Evolutionary conservation across 2,113 vertebrate species (phyloP).

Genomic region (Oplegnathus fasciatus): DNA sequence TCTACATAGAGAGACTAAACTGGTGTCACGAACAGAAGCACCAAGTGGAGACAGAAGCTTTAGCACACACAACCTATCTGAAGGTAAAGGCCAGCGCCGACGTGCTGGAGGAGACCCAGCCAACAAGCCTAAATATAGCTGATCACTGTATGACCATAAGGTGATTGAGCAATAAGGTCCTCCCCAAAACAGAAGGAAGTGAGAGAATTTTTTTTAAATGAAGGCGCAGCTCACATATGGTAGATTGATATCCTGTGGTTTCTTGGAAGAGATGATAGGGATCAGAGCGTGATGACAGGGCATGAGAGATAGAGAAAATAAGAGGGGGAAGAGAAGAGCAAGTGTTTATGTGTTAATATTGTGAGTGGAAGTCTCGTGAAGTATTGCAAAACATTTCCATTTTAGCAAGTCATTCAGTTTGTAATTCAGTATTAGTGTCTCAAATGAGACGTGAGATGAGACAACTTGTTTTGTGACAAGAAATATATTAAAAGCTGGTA

Average conservation of each 20-base stretch:
- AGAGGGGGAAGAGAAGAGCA: not conserved
- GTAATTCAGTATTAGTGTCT: too few relatives aligned
- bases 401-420: not conserved
- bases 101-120: not conserved
- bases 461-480: not conserved
- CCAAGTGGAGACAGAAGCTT: not conserved
- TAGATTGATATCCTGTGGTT: slow-evolving; percentile 64
- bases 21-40: not conserved
- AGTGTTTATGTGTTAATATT: slow-evolving; percentile 3
- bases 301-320: slow-evolving; percentile 32
- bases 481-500: not conserved
- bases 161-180: slow-evolving; percentile 44
- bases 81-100: slow-evolving; percentile 26
- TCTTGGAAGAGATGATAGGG: slow-evolving; percentile 54
- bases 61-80: not conserved
- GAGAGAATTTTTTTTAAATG: not conserved
- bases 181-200: slow-evolving; percentile 36
- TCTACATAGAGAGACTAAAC: too few relatives aligned
- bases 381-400: not conserved
- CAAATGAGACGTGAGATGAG: not conserved
- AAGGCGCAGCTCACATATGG: slow-evolving; percentile 54
- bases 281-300: slow-evolving; percentile 12
- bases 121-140: slow-evolving; percentile 47
- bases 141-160: slow-evolving; percentile 42
- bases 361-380: not conserved